Percentiles rank a stretch among this genome's conserved stretches.
Evolutionary conservation across 1,140 invertebrate species (phyloP).

Genomic region (Penaeus japonicus): DNA sequence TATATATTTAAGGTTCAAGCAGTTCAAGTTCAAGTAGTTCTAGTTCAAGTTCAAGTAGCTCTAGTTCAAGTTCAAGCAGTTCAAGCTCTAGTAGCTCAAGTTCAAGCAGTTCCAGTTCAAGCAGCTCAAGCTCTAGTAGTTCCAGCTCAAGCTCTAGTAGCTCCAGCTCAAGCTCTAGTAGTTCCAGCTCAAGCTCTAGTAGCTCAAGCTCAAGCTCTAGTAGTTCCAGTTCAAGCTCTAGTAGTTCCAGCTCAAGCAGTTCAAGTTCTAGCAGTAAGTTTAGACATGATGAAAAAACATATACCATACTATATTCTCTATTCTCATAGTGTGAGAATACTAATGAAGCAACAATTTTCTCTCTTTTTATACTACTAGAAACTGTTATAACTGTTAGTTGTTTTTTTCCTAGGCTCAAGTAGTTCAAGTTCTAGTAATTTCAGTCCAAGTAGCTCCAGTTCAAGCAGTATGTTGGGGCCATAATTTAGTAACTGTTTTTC

Average conservation of each 20-base stretch:
- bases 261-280: not conserved
- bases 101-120: constrained; percentile 18
- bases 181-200: not conserved
- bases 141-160: constrained; percentile 17
- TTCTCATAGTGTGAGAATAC: too few species aligned
- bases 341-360: too few species aligned
- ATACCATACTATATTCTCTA: too few species aligned
- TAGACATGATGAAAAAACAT: too few species aligned
- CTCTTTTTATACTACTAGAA: too few species aligned
- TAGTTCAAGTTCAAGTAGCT: not conserved
- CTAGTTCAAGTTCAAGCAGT: not conserved
- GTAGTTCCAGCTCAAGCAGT: not conserved
- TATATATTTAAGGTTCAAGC: too few species aligned
- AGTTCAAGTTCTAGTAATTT: not conserved
- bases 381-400: too few species aligned
- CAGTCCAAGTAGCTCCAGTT: not conserved
- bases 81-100: not conserved
- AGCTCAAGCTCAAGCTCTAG: constrained; percentile 8
- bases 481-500: too few species aligned
- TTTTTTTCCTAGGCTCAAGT: too few species aligned
- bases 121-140: not conserved
- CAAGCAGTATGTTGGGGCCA: not conserved
- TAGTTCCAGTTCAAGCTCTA: constrained; percentile 8
- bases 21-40: not conserved
- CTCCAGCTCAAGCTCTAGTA: too few species aligned